Evolutionary conservation across 1,140 invertebrate species (phyloP).

Genomic region (Pogonus chalceus): DNA sequence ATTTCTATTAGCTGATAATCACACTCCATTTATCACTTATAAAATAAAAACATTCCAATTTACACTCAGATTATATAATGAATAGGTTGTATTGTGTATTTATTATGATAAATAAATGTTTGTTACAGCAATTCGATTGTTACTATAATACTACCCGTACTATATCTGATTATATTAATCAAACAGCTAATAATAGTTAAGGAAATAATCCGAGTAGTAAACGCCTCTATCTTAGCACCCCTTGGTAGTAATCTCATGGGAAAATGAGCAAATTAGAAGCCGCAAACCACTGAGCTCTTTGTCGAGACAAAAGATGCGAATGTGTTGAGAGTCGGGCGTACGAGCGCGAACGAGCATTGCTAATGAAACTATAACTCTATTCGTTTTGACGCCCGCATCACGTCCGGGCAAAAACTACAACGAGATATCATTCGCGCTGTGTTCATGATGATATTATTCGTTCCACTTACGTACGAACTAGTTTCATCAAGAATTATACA

Average conservation of each 20-base stretch:
- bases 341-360: background rate
- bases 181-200: background rate
- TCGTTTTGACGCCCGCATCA: no score
- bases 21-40: no score
- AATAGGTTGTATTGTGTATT: no score
- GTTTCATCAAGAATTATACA: no score
- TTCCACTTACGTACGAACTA: no score
- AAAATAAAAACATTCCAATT: no score
- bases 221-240: background rate
- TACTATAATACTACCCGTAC: background rate
- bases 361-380: background rate
- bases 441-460: no score
- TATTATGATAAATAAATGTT: no score
- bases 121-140: background rate
- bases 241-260: background rate
- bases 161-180: background rate
- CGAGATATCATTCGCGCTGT: no score
- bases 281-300: background rate
- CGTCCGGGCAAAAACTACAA: no score
- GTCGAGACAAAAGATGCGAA: background rate
- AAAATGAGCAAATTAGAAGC: background rate
- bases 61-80: no score
- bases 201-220: background rate
- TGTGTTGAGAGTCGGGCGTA: background rate
- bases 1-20: no score